Evolutionary conservation across 2,888 invertebrate species (phyloP).

Genomic region (Dinocampus coccinellae): DNA sequence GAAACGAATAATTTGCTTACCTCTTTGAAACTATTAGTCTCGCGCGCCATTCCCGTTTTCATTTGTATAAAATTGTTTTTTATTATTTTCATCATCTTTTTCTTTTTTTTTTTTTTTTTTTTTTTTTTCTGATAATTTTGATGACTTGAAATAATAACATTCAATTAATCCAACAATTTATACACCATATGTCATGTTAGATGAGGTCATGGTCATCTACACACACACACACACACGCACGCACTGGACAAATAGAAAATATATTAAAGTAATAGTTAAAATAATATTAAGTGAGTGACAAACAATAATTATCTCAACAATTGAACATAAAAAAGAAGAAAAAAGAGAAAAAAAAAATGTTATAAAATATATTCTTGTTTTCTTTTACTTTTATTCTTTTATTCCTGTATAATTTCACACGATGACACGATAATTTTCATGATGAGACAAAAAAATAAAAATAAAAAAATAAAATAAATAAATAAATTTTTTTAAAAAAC

Average conservation of each 20-base stretch:
- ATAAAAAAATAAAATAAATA: no score
- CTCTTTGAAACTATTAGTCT: constrained; percentile 13
- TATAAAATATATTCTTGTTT: neutral
- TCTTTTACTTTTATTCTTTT: no score
- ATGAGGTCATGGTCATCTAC: neutral
- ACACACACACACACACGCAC: neutral
- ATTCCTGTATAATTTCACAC: neutral
- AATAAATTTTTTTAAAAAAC: no score
- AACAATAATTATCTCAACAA: neutral
- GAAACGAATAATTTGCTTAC: constrained; percentile 12
- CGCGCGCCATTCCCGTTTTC: neutral
- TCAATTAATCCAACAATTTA: neutral
- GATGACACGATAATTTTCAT: neutral
- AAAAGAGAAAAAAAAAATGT: no score
- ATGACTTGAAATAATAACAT: neutral
- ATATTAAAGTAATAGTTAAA: neutral
- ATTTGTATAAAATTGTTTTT: constrained; percentile 2
- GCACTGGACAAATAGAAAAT: neutral
- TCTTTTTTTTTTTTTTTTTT: no score
- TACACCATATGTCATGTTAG: constrained; percentile 1
- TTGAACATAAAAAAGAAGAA: neutral
- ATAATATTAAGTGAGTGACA: neutral
- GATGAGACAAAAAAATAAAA: no score
- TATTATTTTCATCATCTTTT: no score
- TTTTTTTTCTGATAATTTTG: constrained; percentile 14